phyloP scores from a whole-genome alignment of 2,888 invertebrate genomes.

The Meliscaeva auricollis region DNA sequence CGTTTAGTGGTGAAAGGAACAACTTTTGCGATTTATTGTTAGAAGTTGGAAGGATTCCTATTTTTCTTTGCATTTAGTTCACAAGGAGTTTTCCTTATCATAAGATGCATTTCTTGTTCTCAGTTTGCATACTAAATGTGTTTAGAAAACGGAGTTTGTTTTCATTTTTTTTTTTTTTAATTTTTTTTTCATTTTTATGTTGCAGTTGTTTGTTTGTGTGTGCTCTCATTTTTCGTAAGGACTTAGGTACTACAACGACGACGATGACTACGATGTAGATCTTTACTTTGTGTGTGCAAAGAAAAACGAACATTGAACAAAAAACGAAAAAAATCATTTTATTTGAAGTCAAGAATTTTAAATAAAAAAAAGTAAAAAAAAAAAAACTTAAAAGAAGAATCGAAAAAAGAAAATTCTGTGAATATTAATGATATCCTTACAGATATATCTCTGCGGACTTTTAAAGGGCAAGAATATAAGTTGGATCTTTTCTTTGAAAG shows the following conservation, averaged over 20 bases:
- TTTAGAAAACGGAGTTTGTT: conserved; percentile 25
- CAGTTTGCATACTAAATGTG: conserved; percentile 66
- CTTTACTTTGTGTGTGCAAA: conserved; percentile 12
- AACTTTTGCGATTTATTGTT: conserved; percentile 71
- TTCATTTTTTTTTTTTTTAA: neutral
- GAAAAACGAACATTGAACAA: neutral
- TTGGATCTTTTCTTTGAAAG: neutral
- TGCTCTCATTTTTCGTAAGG: neutral
- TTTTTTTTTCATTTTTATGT: neutral
- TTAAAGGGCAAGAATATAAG: neutral
- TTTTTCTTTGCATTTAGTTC: conserved; percentile 26
- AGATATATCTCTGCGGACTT: conserved; percentile 8
- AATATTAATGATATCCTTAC: conserved; percentile 30
- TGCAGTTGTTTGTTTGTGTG: neutral
- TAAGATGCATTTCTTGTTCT: conserved; percentile 57
- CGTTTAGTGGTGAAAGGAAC: conserved; percentile 63
- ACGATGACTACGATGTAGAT: conserved; percentile 4
- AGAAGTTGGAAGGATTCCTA: conserved; percentile 60
- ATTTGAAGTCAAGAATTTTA: conserved; percentile 20
- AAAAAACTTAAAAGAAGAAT: neutral
- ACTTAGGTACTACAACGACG: neutral
- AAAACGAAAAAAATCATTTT: neutral
- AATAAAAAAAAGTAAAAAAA: neutral
- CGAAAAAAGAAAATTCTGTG: conserved; percentile 1
- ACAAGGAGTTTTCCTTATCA: conserved; percentile 56